Evolutionary conservation across 2,113 vertebrate species (phyloP).

Genomic region (Mellivora capensis): DNA sequence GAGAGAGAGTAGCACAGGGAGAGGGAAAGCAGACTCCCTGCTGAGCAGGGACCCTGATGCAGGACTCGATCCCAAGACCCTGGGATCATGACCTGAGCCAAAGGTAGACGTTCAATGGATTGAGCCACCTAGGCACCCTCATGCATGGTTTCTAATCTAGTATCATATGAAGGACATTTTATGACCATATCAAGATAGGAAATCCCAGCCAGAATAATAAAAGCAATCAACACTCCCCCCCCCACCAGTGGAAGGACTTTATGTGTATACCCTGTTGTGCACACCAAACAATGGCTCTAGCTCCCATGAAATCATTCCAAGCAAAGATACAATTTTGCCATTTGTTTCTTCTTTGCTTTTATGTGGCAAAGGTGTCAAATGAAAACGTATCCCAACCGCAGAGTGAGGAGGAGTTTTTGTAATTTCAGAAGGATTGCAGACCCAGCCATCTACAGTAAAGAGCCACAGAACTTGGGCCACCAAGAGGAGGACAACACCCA

Average conservation of each 20-base stretch:
- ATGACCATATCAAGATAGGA: not conserved
- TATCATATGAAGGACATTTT: not conserved
- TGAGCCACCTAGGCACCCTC: not conserved
- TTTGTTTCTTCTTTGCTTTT: not conserved
- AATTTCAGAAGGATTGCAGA: not conserved
- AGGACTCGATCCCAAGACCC: not conserved
- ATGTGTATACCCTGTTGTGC: not conserved
- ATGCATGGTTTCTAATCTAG: rapidly evolving
- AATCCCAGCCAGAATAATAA: not conserved
- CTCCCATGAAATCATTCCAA: not conserved
- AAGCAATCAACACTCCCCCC: not conserved
- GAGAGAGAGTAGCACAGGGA: not conserved
- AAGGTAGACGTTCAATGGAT: rapidly evolving
- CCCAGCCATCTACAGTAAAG: not conserved
- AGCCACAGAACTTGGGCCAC: not conserved
- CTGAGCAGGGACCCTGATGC: not conserved
- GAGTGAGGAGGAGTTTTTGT: too few relatives aligned
- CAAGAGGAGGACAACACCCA: rapidly evolving
- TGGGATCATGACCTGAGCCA: not conserved
- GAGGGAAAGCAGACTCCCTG: not conserved
- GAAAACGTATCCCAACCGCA: not conserved
- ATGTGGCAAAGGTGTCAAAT: rapidly evolving
- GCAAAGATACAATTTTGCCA: not conserved
- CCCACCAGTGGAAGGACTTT: too few relatives aligned
- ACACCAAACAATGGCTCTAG: not conserved